A percentile compares a stretch with the other conserved stretches of the same genome.
Evolutionary conservation across 2,113 vertebrate genomes (phyloP).

Genomic region (Phylloscopus trochilus): DNA sequence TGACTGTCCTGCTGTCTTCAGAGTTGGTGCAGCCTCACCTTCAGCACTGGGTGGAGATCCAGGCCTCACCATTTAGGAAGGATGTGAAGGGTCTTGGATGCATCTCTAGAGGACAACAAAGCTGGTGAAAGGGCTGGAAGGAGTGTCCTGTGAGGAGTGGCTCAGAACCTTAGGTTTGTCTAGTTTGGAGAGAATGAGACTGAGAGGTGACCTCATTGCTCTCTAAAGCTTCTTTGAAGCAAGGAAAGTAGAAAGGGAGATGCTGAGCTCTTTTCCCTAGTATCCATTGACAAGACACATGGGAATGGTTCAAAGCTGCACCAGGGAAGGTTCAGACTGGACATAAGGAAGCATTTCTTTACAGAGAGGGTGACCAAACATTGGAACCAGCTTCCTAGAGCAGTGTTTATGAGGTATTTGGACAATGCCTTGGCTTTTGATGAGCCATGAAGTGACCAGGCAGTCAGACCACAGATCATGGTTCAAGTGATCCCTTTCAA

Average conservation of each 20-base stretch:
- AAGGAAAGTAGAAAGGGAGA: not conserved
- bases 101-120: not conserved
- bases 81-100: not conserved
- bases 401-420: not conserved
- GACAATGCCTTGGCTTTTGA: not conserved
- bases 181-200: not conserved
- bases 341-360: not conserved
- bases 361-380: not conserved
- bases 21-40: not conserved
- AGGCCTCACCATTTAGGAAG: not conserved
- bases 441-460: not conserved
- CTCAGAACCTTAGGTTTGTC: not conserved
- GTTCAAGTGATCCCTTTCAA: not conserved
- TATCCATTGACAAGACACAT: not conserved
- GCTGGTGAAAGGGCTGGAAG: not conserved
- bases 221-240: not conserved
- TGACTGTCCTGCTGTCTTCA: rapidly evolving
- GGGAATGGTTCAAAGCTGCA: not conserved
- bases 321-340: not conserved
- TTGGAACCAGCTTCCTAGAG: not conserved
- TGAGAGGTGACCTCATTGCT: not conserved
- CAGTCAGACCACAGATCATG: not conserved
- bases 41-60: not conserved
- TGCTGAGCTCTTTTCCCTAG: not conserved
- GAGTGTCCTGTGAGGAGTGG: not conserved